These are phyloP conservation scores for Tipula confusa DNA, from an alignment of 2,888 invertebrate species.

Conservation along the genomic window DNA sequence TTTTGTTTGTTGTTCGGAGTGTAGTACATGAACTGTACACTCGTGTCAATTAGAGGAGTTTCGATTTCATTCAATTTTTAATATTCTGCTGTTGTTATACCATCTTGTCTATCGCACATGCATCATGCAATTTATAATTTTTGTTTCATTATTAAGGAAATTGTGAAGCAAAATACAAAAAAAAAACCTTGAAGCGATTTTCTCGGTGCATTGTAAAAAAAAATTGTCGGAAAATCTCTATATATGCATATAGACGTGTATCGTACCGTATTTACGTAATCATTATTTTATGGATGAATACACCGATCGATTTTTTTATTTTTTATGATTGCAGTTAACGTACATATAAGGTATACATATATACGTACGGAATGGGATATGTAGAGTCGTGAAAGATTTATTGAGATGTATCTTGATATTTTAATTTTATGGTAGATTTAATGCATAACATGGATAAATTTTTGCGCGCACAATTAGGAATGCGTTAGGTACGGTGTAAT, in stretches of 20 bases:
- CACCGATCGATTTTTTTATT: neutral
- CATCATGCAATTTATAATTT: neutral
- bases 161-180: neutral
- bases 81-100: neutral
- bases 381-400: neutral
- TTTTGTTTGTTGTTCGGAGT: neutral
- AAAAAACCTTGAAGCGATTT: neutral
- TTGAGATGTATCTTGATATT: neutral
- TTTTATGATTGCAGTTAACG: neutral
- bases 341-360: neutral
- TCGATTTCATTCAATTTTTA: neutral
- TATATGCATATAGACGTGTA: neutral
- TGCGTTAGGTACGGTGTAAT: neutral
- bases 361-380: neutral
- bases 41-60: conserved; percentile 9
- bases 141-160: neutral
- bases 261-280: neutral
- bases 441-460: neutral
- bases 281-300: neutral
- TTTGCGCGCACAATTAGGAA: neutral
- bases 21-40: neutral
- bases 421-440: neutral
- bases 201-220: neutral
- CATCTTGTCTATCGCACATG: conserved; percentile 5
- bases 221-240: neutral